Evolutionary conservation across 2,797 vertebrate genomes (phyloP).

Genomic region (Denticeps clupeoides): DNA sequence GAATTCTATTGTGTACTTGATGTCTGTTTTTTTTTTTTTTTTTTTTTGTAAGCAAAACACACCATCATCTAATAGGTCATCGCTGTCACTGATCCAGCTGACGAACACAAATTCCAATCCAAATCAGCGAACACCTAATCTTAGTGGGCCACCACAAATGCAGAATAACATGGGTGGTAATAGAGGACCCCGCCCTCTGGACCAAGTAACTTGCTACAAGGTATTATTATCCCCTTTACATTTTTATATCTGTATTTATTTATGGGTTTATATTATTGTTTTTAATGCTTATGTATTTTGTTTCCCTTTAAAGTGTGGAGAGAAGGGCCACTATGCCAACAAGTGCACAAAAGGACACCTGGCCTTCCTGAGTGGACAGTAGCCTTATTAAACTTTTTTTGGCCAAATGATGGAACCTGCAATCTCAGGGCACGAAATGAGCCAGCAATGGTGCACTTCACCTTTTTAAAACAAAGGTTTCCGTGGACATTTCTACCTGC

Average conservation of each 20-base stretch:
- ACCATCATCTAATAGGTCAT: slow-evolving; percentile 61
- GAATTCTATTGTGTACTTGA: not conserved
- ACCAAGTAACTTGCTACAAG: slow-evolving; percentile 99
- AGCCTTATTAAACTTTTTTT: slow-evolving; percentile 9
- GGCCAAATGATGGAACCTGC: slow-evolving; percentile 6
- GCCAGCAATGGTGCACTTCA: slow-evolving; percentile 2
- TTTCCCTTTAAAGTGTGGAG: slow-evolving; percentile 70
- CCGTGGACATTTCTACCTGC: not conserved
- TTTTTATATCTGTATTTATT: not conserved
- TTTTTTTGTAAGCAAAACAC: slow-evolving; percentile 50
- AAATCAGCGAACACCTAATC: slow-evolving; percentile 72
- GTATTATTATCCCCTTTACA: slow-evolving; percentile 36
- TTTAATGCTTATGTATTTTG: too few species aligned
- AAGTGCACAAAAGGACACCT: slow-evolving; percentile 98
- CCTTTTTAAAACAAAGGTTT: not conserved
- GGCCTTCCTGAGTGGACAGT: slow-evolving; percentile 95
- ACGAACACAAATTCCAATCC: slow-evolving; percentile 66
- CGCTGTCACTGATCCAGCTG: slow-evolving; percentile 76
- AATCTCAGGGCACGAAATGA: slow-evolving; percentile 6
- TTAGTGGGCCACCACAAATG: slow-evolving; percentile 68
- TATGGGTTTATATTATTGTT: not conserved
- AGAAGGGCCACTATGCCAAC: slow-evolving; percentile 98
- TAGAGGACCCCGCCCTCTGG: slow-evolving; percentile 84
- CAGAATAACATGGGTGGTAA: slow-evolving; percentile 72
- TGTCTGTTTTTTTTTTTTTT: not conserved